Percentiles rank a stretch among this genome's conserved stretches.
Evolutionary conservation across 2,797 vertebrate species (phyloP).

Genomic region (Chromobotia macracanthus): DNA sequence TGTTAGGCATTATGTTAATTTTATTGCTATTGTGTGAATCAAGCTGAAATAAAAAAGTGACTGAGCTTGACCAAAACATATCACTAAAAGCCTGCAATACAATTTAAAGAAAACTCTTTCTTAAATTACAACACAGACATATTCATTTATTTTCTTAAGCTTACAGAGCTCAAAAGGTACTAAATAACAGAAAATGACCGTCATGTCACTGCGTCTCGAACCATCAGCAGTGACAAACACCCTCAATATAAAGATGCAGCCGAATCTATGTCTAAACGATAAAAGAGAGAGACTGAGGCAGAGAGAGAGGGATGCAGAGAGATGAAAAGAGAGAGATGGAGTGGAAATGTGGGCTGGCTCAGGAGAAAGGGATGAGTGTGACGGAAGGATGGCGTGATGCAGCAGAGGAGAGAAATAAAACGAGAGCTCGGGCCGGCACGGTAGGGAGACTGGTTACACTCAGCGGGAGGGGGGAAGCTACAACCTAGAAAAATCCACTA

Average conservation of each 20-base stretch:
- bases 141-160: neutral
- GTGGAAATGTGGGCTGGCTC: constrained; percentile 38
- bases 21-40: neutral
- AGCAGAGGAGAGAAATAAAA: constrained; percentile 49
- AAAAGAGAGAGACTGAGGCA: constrained; percentile 43
- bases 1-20: neutral
- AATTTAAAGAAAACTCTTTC: neutral
- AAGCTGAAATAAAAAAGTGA: neutral
- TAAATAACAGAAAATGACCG: neutral
- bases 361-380: constrained; percentile 42
- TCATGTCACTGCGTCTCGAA: constrained; percentile 17
- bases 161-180: neutral
- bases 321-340: constrained; percentile 46
- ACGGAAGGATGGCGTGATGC: constrained; percentile 35
- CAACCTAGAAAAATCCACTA: constrained; percentile 20
- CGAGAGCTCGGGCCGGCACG: constrained; percentile 36
- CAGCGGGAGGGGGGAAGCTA: constrained; percentile 43
- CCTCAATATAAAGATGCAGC: constrained; percentile 42
- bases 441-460: constrained; percentile 46
- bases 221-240: constrained; percentile 35
- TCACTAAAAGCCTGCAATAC: neutral
- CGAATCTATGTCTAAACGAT: constrained; percentile 57
- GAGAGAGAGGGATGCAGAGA: constrained; percentile 44
- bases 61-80: neutral
- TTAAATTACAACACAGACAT: neutral